These are phyloP conservation scores for Cladorhizidae sp. DNA, from an alignment of 37 sponge, comb jelly and placozoan species.

Conservation along the genomic window DNA sequence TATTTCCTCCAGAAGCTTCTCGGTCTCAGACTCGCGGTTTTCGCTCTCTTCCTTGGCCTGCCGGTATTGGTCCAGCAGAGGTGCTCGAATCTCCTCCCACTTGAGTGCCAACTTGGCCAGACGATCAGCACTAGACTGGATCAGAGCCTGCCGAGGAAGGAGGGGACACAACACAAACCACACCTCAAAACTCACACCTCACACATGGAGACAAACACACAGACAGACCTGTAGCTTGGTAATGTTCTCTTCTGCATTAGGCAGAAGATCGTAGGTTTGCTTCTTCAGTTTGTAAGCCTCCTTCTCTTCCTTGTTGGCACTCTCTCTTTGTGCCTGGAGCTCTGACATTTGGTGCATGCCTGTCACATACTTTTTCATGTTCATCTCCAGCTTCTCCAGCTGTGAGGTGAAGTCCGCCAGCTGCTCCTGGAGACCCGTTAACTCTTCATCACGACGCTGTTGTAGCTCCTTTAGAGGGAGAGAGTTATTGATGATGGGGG, in stretches of 20 bases:
- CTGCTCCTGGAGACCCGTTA: conserved; percentile 64
- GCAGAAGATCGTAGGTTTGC: conserved; percentile 80
- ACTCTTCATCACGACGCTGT: conserved; percentile 80
- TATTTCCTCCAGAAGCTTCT: conserved; percentile 74
- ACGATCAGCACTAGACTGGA: conserved; percentile 72
- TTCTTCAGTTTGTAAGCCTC: conserved; percentile 81
- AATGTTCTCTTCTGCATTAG: conserved; percentile 89
- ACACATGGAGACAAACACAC: not conserved
- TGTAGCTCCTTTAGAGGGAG: conserved; percentile 51
- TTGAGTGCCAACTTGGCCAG: conserved; percentile 70
- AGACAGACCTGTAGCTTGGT: conserved; percentile 71
- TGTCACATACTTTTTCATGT: conserved; percentile 72
- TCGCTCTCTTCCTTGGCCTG: conserved; percentile 59
- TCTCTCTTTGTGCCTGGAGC: conserved; percentile 28
- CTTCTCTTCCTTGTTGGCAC: conserved; percentile 70
- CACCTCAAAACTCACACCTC: not conserved
- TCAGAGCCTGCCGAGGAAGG: conserved; percentile 44
- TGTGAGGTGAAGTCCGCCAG: conserved; percentile 57
- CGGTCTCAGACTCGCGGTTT: conserved; percentile 14
- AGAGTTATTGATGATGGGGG: not conserved
- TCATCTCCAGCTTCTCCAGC: conserved; percentile 79
- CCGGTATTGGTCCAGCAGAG: conserved; percentile 59
- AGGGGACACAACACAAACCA: not conserved
- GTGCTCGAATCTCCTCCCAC: conserved; percentile 82
- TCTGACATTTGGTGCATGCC: conserved; percentile 62